These are phyloP conservation scores for Actinemys pallida DNA, from an alignment of 2,113 vertebrate genomes.

Conservation along the genomic window DNA sequence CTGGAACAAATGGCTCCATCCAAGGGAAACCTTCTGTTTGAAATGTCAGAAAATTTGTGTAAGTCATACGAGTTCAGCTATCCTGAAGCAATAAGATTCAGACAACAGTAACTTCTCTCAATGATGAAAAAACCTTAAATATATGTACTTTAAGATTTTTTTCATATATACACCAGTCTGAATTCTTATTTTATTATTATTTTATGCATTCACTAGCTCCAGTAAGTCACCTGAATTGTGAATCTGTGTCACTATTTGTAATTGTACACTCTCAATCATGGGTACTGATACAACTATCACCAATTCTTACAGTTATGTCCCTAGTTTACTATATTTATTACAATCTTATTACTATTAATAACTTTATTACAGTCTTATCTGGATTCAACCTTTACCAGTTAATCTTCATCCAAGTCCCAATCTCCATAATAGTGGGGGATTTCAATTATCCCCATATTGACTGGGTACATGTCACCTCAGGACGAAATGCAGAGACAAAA, in stretches of 20 bases:
- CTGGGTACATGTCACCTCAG: too few relatives aligned
- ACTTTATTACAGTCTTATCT: neutral
- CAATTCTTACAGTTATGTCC: neutral
- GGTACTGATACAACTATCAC: neutral
- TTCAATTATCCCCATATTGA: too few relatives aligned
- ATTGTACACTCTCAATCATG: neutral
- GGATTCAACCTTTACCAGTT: neutral
- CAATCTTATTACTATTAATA: neutral
- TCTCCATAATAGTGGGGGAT: too few relatives aligned
- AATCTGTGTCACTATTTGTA: neutral
- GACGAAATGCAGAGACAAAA: too few relatives aligned
- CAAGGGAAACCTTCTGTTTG: neutral
- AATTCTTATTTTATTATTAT: neutral
- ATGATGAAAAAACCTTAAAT: neutral
- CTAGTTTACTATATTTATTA: neutral
- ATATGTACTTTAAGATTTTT: neutral
- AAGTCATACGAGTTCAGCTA: fast-evolving
- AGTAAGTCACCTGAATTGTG: neutral
- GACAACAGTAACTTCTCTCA: neutral
- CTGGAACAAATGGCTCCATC: neutral
- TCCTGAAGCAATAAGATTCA: neutral
- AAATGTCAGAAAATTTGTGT: neutral
- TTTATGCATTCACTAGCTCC: neutral
- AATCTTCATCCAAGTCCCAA: neutral
- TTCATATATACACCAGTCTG: neutral